A percentile compares a stretch with the other conserved stretches of the same genome.
Evolutionary conservation across 2,113 vertebrate species (phyloP).

Genomic region (Cyprinodon variegatus): DNA sequence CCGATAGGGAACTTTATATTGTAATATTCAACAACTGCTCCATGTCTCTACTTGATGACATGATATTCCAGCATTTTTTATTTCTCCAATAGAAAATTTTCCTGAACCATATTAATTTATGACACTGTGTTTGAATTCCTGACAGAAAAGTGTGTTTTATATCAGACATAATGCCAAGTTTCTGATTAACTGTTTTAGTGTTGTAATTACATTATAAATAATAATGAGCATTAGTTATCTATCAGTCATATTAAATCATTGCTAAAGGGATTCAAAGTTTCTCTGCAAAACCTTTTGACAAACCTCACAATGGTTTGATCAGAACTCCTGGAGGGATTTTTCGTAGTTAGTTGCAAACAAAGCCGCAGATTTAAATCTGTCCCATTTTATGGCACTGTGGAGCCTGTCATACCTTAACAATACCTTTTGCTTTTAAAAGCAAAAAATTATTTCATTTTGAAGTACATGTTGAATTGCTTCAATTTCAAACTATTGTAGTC

Average conservation of each 20-base stretch:
- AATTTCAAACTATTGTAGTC: background rate
- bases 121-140: too few species aligned
- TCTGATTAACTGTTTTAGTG: background rate
- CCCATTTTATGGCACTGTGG: background rate
- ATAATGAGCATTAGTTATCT: too few species aligned
- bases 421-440: background rate
- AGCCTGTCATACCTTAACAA: background rate
- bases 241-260: too few species aligned
- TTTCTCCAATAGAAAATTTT: too few species aligned
- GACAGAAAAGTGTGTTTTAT: background rate
- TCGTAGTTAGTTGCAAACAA: background rate
- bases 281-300: conserved; percentile 5
- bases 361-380: background rate
- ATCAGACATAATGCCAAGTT: background rate
- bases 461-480: background rate
- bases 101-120: too few species aligned
- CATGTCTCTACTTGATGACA: too few species aligned
- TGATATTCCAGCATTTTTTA: too few species aligned
- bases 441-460: background rate
- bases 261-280: background rate
- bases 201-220: too few species aligned
- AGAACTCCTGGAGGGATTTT: background rate
- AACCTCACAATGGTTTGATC: conserved; percentile 1
- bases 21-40: too few species aligned
- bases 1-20: too few species aligned